A percentile compares a stretch with the other conserved stretches of the same genome.
These are phyloP conservation scores for Tricholaema leucomelas DNA, from an alignment of 2,113 vertebrate species.

Conservation along the genomic window DNA sequence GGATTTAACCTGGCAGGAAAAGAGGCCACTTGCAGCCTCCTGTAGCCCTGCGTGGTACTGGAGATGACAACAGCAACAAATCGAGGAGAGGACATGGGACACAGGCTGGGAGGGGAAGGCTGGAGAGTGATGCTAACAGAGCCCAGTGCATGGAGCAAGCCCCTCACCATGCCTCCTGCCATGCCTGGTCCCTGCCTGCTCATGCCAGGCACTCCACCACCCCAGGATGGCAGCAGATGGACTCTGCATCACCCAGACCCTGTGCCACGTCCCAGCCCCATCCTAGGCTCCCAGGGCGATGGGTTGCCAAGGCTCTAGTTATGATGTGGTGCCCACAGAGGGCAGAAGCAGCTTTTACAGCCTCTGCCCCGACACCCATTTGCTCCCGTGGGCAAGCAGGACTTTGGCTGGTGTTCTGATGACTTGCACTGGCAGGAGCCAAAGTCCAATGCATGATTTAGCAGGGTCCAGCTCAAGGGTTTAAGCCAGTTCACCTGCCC, in stretches of 20 bases:
- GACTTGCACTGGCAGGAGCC: accelerated
- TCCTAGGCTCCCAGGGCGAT: neutral
- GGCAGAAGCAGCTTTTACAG: neutral
- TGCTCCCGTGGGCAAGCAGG: neutral
- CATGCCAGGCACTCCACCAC: accelerated
- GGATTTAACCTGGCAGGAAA: constrained; percentile 67
- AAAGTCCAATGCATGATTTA: neutral
- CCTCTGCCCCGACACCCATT: neutral
- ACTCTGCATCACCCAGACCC: neutral
- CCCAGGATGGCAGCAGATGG: accelerated
- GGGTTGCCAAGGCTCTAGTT: neutral
- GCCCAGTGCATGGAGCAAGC: accelerated
- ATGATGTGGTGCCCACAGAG: accelerated
- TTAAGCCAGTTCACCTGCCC: neutral
- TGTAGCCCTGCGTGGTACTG: neutral
- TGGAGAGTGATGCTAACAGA: accelerated
- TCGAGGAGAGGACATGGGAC: neutral
- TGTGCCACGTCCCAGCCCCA: neutral
- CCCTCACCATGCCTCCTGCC: accelerated
- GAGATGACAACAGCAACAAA: neutral
- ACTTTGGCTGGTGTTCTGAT: neutral
- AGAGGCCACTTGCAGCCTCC: constrained; percentile 50
- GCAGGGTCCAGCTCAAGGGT: neutral
- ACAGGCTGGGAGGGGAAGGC: accelerated
- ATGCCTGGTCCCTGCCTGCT: neutral